A percentile compares a stretch with the other conserved stretches of the same genome.
These are phyloP conservation scores for Subacronicta megacephala DNA, from an alignment of 2,888 invertebrate genomes.

Conservation along the genomic window DNA sequence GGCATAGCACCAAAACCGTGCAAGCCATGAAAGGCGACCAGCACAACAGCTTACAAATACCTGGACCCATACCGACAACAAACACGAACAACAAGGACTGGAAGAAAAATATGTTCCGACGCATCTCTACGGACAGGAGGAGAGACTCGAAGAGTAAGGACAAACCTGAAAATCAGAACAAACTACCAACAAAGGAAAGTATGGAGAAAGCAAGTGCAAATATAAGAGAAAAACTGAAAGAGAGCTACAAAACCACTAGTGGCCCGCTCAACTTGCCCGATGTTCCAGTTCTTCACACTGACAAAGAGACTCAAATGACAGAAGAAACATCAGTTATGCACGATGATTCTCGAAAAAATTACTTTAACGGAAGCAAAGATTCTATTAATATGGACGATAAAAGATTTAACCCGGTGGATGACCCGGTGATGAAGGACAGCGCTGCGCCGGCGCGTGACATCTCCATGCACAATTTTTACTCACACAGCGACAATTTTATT, in stretches of 20 bases:
- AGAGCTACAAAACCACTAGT: background rate
- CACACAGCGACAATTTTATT: constrained; percentile 1
- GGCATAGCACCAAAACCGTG: constrained; percentile 6
- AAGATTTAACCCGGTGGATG: background rate
- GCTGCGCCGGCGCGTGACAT: background rate
- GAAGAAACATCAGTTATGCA: background rate
- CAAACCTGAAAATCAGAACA: constrained; percentile 11
- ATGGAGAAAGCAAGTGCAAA: background rate
- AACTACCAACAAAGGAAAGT: background rate
- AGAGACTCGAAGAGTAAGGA: constrained; percentile 5
- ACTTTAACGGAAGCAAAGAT: background rate
- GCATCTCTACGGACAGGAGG: constrained; percentile 3
- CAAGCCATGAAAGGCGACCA: constrained; percentile 23
- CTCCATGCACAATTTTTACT: background rate
- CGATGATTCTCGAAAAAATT: background rate
- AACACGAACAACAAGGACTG: constrained; percentile 8
- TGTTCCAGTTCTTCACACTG: constrained; percentile 4
- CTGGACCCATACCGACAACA: constrained; percentile 50
- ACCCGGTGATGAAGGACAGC: background rate
- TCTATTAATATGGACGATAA: background rate
- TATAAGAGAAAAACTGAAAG: background rate
- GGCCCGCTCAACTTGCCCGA: background rate
- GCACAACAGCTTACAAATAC: constrained; percentile 56
- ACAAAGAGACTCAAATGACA: background rate
- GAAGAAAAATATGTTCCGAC: background rate